phyloP scores from a whole-genome alignment of 2,797 vertebrate species.

The Pteronotus mesoamericanus region DNA sequence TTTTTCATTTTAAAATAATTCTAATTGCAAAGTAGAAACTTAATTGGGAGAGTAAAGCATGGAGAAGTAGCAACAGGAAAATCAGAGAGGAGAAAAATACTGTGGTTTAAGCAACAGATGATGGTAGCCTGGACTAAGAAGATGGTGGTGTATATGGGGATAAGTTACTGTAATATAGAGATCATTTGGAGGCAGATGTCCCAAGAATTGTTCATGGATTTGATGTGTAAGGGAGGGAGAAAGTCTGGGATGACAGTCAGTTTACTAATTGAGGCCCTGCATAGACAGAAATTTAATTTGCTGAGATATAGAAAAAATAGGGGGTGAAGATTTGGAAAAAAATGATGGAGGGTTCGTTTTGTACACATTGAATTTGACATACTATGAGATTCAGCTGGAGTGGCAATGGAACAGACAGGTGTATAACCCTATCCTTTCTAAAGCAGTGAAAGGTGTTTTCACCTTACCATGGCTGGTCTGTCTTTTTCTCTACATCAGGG shows the following conservation, averaged over 20 bases:
- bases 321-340: background rate
- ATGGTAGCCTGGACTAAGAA: background rate
- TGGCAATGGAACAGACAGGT: background rate
- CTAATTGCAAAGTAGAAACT: background rate
- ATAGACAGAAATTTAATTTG: background rate
- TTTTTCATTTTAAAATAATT: background rate
- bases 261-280: background rate
- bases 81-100: background rate
- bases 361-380: background rate
- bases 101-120: background rate
- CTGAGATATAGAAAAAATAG: background rate
- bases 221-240: background rate
- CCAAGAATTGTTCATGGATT: background rate
- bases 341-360: background rate
- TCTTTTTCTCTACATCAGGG: background rate
- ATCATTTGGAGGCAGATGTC: background rate
- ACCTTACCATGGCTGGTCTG: background rate
- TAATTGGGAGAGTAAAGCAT: background rate
- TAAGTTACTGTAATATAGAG: background rate
- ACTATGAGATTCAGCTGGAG: background rate
- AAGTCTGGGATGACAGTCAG: background rate
- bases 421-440: background rate
- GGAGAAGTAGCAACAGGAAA: background rate
- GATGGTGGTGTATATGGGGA: background rate
- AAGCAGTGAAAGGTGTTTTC: background rate